phyloP scores from a whole-genome alignment of 2,888 invertebrate genomes.

The Graphium colonna region DNA sequence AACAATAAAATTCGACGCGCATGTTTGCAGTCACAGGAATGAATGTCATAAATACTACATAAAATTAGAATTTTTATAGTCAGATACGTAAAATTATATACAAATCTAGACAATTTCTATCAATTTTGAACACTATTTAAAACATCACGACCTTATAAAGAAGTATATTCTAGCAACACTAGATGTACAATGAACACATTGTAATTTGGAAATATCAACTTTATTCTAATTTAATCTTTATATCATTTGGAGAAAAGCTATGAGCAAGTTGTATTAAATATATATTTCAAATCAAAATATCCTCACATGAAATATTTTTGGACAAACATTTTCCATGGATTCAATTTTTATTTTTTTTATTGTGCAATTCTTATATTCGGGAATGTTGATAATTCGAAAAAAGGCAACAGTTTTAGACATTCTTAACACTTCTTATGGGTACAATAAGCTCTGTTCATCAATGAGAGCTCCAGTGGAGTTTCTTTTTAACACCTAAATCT shows the following conservation, averaged over 20 bases:
- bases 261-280: not conserved
- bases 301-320: not conserved
- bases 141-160: conserved; percentile 43
- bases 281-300: not conserved
- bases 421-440: conserved; percentile 1
- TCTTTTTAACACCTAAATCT: not conserved
- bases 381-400: conserved; percentile 19
- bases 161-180: conserved; percentile 64
- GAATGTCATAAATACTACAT: conserved; percentile 13
- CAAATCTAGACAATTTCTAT: conserved; percentile 36
- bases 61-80: conserved; percentile 5
- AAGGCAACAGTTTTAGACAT: conserved; percentile 6
- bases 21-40: conserved; percentile 6
- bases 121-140: conserved; percentile 52
- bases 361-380: not conserved
- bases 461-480: conserved; percentile 8
- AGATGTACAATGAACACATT: conserved; percentile 70
- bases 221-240: conserved; percentile 15
- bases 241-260: not conserved
- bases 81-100: conserved; percentile 11
- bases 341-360: not conserved
- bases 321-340: conserved; percentile 1
- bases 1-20: not conserved
- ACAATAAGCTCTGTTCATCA: conserved; percentile 16
- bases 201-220: conserved; percentile 50